phyloP scores from a whole-genome alignment of 2,888 invertebrate genomes.

The Neoaliturus tenellus region DNA sequence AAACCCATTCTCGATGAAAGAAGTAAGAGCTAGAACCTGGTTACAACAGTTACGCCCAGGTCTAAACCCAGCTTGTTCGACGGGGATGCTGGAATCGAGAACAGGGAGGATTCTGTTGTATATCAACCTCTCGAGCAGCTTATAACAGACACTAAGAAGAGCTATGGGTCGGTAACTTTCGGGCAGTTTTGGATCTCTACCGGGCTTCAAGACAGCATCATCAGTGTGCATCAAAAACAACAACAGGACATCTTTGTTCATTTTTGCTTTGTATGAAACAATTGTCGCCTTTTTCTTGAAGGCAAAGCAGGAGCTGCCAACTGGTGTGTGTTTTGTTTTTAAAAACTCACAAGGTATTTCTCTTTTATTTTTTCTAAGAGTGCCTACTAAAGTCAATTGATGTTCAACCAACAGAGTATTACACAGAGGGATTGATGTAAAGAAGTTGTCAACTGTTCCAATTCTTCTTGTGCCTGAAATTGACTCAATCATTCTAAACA shows the following conservation, averaged over 20 bases:
- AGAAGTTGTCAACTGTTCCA: constrained; percentile 9
- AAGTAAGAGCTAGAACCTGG: too few relatives aligned
- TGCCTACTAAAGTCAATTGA: not conserved
- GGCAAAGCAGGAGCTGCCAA: not conserved
- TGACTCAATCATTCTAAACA: not conserved
- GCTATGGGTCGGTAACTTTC: too few relatives aligned
- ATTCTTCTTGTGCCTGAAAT: not conserved
- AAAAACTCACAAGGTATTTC: not conserved
- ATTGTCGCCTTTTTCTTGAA: not conserved
- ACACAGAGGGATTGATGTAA: constrained; percentile 6
- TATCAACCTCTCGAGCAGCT: too few relatives aligned
- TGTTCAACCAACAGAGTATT: too few relatives aligned
- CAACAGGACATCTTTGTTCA: not conserved
- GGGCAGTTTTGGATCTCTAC: too few relatives aligned
- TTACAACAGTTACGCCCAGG: too few relatives aligned
- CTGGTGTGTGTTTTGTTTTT: not conserved
- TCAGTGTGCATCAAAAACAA: not conserved
- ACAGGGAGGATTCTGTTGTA: too few relatives aligned
- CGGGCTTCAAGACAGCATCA: too few relatives aligned
- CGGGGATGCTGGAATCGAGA: too few relatives aligned
- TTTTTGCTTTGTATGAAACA: not conserved
- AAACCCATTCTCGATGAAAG: too few relatives aligned
- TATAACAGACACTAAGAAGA: too few relatives aligned
- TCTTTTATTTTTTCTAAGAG: not conserved
- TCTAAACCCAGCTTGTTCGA: too few relatives aligned